A percentile compares a stretch with the other conserved stretches of the same genome.
These are phyloP conservation scores for Atta colombica DNA, from an alignment of 1,140 invertebrate species.

Conservation along the genomic window DNA sequence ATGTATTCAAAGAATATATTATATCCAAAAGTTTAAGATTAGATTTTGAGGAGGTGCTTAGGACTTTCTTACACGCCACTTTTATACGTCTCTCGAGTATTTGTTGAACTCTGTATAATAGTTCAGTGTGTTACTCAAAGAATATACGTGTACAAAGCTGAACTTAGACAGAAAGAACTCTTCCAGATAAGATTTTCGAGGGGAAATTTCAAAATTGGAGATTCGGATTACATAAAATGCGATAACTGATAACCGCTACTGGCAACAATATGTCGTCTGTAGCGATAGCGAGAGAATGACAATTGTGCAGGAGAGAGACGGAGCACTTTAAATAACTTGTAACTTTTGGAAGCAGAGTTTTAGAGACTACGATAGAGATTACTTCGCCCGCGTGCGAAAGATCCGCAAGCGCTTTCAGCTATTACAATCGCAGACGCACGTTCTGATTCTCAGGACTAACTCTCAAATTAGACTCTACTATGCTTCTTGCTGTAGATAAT, in stretches of 20 bases:
- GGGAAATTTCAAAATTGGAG: background rate
- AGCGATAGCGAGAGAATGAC: conserved; percentile 45
- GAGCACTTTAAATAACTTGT: conserved; percentile 37
- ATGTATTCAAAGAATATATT: background rate
- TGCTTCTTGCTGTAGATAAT: background rate
- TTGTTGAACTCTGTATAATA: background rate
- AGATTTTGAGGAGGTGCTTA: background rate
- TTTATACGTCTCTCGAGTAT: conserved; percentile 21
- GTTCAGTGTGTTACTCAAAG: background rate
- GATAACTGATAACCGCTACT: conserved; percentile 2
- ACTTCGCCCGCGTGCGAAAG: background rate
- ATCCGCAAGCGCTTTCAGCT: background rate
- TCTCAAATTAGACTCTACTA: conserved; percentile 50
- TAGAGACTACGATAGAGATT: conserved; percentile 19
- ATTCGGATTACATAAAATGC: conserved; percentile 3
- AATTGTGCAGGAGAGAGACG: background rate
- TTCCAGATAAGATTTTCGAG: background rate
- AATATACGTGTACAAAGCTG: background rate
- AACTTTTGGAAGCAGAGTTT: conserved; percentile 54
- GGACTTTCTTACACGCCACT: background rate
- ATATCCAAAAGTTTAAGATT: background rate
- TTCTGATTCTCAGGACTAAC: conserved; percentile 34
- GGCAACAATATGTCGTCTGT: conserved; percentile 14
- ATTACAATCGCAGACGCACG: conserved; percentile 36
- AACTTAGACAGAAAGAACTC: conserved; percentile 10